phyloP scores from a whole-genome alignment of 1,140 invertebrate genomes.

The Potamilus streckersoni region DNA sequence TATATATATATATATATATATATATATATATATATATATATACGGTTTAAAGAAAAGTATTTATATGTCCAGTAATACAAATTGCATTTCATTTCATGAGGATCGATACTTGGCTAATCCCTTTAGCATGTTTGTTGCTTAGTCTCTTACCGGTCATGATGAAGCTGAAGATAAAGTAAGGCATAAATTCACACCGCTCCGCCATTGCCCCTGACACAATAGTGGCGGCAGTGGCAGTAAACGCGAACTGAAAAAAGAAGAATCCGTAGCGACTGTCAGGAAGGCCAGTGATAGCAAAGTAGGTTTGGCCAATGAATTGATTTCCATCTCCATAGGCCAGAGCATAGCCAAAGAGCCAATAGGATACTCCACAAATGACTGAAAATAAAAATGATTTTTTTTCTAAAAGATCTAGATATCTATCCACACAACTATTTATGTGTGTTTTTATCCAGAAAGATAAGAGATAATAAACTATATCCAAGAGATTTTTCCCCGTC shows the following conservation, averaged over 20 bases:
- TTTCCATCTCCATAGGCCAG: conserved; percentile 70
- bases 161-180: conserved; percentile 72
- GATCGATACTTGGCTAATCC: not conserved
- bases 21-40: no score
- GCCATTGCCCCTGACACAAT: no score
- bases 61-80: no score
- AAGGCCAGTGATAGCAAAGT: conserved; percentile 36
- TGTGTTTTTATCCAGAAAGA: no score
- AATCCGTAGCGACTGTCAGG: conserved; percentile 21
- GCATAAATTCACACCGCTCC: conserved; percentile 70
- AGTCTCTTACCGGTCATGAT: conserved; percentile 69
- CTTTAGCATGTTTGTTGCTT: no score
- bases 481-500: no score
- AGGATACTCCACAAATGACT: conserved; percentile 71
- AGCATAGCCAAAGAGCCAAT: conserved; percentile 72
- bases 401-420: not conserved
- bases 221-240: conserved; percentile 46
- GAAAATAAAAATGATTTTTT: conserved; percentile 18
- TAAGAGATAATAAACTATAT: no score
- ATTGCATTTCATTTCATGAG: no score
- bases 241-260: conserved; percentile 58
- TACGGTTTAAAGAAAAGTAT: no score
- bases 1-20: no score
- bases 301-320: conserved; percentile 45
- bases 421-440: no score